A percentile compares a stretch with the other conserved stretches of the same genome.
These are phyloP conservation scores for Mystacornis crossleyi DNA, from an alignment of 2,113 vertebrate species.

Conservation along the genomic window DNA sequence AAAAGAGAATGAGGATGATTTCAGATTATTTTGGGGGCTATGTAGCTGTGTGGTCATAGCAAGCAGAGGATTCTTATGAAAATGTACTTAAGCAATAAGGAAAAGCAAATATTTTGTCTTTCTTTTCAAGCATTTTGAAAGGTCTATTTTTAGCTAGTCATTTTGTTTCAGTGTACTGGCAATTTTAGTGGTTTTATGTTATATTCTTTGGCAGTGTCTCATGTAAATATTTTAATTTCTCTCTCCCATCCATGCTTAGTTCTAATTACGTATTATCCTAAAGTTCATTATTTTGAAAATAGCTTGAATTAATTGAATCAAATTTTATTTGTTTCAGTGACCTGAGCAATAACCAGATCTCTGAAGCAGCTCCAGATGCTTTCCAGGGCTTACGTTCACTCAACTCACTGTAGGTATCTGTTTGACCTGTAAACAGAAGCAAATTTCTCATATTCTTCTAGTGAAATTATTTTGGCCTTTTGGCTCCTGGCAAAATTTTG, in stretches of 20 bases:
- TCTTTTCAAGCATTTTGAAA: not conserved
- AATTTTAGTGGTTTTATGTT: not conserved
- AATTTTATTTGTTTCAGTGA: slow-evolving; percentile 80
- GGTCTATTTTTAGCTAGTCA: not conserved
- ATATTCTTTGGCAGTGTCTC: not conserved
- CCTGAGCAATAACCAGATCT: slow-evolving; percentile 98
- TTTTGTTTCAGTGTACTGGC: not conserved
- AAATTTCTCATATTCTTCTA: not conserved
- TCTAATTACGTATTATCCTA: not conserved
- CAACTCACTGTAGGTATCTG: slow-evolving; percentile 93
- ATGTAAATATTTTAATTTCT: not conserved
- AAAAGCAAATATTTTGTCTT: not conserved
- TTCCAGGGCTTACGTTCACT: slow-evolving; percentile 96
- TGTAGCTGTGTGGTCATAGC: not conserved
- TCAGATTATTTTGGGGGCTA: not conserved
- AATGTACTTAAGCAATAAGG: not conserved
- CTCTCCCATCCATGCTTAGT: not conserved
- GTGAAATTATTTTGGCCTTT: not conserved
- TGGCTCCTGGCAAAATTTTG: not conserved
- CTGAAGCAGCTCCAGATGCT: slow-evolving; percentile 92
- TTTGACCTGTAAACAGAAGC: not conserved
- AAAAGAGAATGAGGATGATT: not conserved
- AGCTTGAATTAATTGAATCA: not conserved
- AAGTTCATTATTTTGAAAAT: not conserved
- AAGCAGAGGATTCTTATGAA: not conserved